A percentile compares a stretch with the other conserved stretches of the same genome.
These are phyloP conservation scores for Vireo griseus DNA, from an alignment of 2,797 vertebrate species.

Conservation along the genomic window DNA sequence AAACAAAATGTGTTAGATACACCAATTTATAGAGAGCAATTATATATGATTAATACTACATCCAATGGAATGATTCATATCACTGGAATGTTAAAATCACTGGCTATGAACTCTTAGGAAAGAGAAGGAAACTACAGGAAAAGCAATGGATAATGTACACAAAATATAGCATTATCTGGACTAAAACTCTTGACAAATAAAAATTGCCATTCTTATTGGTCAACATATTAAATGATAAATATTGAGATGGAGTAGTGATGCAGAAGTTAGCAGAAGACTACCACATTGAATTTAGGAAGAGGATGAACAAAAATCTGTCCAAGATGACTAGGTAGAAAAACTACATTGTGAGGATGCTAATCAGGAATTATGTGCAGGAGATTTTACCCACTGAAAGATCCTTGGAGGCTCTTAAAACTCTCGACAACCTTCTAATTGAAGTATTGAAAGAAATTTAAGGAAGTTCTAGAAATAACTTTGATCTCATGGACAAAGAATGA, in stretches of 20 bases:
- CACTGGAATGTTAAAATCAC: slow-evolving; percentile 18
- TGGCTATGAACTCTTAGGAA: background rate
- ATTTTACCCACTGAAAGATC: background rate
- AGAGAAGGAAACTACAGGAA: background rate
- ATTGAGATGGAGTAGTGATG: background rate
- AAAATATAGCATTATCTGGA: background rate
- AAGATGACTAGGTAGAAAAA: background rate
- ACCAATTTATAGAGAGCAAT: slow-evolving; percentile 25
- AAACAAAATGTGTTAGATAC: slow-evolving; percentile 30
- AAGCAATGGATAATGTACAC: background rate
- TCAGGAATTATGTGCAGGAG: background rate
- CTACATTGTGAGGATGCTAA: background rate
- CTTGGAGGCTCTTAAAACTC: background rate
- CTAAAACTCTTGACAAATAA: background rate
- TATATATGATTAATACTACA: background rate
- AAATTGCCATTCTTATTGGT: background rate
- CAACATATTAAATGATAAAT: slow-evolving; percentile 6
- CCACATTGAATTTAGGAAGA: background rate
- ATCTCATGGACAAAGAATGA: background rate
- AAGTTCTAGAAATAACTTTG: background rate
- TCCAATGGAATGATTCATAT: background rate
- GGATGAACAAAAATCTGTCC: background rate
- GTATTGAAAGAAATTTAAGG: background rate
- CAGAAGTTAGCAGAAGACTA: background rate
- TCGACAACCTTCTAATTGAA: background rate